Base-by-base conservation (phyloP, 2,797 vertebrate species). In the Gadopsis marmoratus region DNA sequence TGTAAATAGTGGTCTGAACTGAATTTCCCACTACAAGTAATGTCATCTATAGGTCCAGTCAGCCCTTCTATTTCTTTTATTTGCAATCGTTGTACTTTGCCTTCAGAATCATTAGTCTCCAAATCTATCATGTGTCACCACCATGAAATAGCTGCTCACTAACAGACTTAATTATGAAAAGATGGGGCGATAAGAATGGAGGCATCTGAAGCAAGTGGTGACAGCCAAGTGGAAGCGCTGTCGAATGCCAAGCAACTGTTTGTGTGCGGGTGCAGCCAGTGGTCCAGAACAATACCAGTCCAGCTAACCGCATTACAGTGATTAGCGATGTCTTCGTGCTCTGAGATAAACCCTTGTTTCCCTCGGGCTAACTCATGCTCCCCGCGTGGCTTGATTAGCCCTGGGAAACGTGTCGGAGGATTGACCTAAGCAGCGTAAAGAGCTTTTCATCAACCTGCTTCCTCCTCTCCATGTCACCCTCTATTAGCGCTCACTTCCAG, bases 341-440 rank as follows among this genome's bases (percentile, higher is more conserved):
- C 45, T 35, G 54, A 68, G 85, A 81, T 86, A 78, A 88, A 84
- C 78, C 76, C 54, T 53, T 39, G 66, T 65, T 77, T 67, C 53
- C 69, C 48, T 69, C 58, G 69, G 71, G 83, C 56, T 41, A 23
- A 60, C 73, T 78, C 81, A 67, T 65, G 67, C 64, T 85, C 64
- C 66, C 79, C 7, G 21, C 66, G 55, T 4, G 41, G 62, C 82
- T 79, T 70, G 35, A 79, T 83, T 65, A 78, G 78, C 58, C 17
- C 54, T 26, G 48, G 72, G 77, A 86, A 93, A 87, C 73, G 56
- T 91, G 90, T 82, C 16, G 67, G 47, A 82, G 83, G 91, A 94
- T 93, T 93, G 89, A 33, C 74, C 79, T 93, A 90, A 92, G 92
- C 84, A 83, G 83, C 55, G 71, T 90, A 92, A 94, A 91, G 87